Percentiles rank a stretch among this genome's conserved stretches.
Conservation (phyloP, 2,113 vertebrate species). For the Pseudorasbora parva region DNA sequence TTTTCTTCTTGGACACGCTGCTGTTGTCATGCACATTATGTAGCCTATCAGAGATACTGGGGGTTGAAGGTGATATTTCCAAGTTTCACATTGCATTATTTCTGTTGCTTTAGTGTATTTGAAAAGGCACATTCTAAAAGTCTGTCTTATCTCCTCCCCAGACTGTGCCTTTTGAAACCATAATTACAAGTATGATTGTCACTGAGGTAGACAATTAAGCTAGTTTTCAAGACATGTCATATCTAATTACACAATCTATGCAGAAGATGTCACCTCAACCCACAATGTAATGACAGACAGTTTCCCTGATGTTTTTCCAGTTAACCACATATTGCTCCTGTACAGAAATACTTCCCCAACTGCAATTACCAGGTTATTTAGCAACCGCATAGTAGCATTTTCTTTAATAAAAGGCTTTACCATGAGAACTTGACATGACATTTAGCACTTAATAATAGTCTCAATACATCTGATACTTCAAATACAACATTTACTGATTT, state of each 20-base stretch:
- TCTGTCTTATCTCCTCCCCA: neutral
- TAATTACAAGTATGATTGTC: neutral
- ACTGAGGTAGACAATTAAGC: neutral
- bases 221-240: neutral
- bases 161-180: neutral
- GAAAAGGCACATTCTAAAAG: neutral
- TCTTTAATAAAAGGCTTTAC: neutral
- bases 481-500: neutral
- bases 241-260: constrained; percentile 3
- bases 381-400: neutral
- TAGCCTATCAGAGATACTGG: neutral
- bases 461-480: neutral
- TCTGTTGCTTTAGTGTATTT: neutral
- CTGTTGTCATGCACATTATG: neutral
- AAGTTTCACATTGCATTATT: constrained; percentile 7
- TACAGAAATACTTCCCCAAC: neutral
- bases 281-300: constrained; percentile 8
- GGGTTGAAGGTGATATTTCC: constrained; percentile 10
- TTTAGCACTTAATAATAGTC: neutral
- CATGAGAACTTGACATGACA: neutral
- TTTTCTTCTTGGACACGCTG: neutral
- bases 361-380: constrained; percentile 9
- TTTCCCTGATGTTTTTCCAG: neutral
- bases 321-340: neutral
- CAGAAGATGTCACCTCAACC: constrained; percentile 10